phyloP scores from a whole-genome alignment of 1,140 invertebrate genomes.

The Drosophila neocordata region DNA sequence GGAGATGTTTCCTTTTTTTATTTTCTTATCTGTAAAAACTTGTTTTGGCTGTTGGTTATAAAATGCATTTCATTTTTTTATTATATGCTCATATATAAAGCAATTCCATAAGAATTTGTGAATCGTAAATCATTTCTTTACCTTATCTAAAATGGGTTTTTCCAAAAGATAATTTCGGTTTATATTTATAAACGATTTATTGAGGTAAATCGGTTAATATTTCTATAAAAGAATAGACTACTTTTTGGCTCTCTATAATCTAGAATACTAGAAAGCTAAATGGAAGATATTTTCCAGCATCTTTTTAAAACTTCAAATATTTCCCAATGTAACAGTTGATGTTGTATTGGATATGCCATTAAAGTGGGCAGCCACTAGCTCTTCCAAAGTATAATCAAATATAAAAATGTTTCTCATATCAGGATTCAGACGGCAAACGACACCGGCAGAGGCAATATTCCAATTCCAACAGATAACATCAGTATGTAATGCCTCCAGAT shows the following conservation, averaged over 20 bases:
- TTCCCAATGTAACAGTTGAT: slow-evolving; percentile 61
- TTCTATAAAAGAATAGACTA: no score
- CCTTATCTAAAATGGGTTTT: no score
- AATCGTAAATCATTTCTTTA: no score
- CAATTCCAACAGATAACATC: slow-evolving; percentile 80
- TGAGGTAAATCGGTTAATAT: neutral
- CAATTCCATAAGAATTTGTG: no score
- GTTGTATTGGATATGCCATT: slow-evolving; percentile 52
- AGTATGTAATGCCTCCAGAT: slow-evolving; percentile 59
- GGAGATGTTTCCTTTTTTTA: no score
- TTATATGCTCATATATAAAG: no score
- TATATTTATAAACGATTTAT: neutral
- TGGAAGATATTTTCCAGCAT: neutral
- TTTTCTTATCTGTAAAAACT: no score
- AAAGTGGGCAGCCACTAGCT: slow-evolving; percentile 62
- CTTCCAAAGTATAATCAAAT: slow-evolving; percentile 58
- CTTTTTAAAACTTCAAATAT: neutral
- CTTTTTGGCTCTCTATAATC: no score
- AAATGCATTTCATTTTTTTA: no score
- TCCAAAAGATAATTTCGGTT: no score
- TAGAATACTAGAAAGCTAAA: neutral
- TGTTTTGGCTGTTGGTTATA: no score
- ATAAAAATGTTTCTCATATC: slow-evolving; percentile 63
- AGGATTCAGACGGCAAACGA: slow-evolving; percentile 68
- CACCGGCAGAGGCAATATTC: slow-evolving; percentile 71